Base-by-base conservation (phyloP, 2,113 vertebrate genomes). In the Pelecanus crispus region DNA sequence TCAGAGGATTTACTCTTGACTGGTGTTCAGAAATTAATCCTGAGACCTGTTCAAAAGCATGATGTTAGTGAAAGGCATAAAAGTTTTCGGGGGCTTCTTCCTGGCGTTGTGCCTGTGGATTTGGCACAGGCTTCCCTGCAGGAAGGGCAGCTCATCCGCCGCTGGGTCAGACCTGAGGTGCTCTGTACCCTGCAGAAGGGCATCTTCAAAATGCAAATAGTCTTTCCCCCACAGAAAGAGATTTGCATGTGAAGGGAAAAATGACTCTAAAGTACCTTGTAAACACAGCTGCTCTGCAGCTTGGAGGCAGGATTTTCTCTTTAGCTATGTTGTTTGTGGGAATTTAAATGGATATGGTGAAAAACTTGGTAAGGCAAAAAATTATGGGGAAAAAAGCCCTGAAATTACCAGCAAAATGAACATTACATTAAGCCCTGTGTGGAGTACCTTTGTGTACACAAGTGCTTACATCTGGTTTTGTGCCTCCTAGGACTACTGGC, bases 401-500 rank as follows among this genome's bases (percentile, higher is more conserved):
- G 50, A 83, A 81, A 11, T 34, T 13, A 59, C 9, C 25, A 22
- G 20, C 15, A 59, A 59, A 86, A 53, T 34, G 3, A 50, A 40
- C 0, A 1, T 61, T 47, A 25, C 4, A 0, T 63, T 11, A 50
- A 61, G 49, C 28, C 24, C 52, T 3, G 1, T 10, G 31, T 58
- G 65, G 38, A 24, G 18, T 32, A 36, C 13, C 28, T 36, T 36
- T 24, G 29, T 1, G 4, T 31, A 42, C n/a, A 24, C 17, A 36
- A 93, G 38, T 5, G 13, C 34, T 94, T 31, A 72, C 1, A 0
- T 26, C 17, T 91, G 38, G 1, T 81, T 96, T 77, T 88, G 8
- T 94, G 62, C 68, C 40, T 73, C 40, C 62, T 62, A 97, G 99
- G 99, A 99, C 95, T 99, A 99, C 34, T 99, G 99, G 99, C 97